Conservation (phyloP, 2,113 vertebrate species). For the Indri indri region DNA sequence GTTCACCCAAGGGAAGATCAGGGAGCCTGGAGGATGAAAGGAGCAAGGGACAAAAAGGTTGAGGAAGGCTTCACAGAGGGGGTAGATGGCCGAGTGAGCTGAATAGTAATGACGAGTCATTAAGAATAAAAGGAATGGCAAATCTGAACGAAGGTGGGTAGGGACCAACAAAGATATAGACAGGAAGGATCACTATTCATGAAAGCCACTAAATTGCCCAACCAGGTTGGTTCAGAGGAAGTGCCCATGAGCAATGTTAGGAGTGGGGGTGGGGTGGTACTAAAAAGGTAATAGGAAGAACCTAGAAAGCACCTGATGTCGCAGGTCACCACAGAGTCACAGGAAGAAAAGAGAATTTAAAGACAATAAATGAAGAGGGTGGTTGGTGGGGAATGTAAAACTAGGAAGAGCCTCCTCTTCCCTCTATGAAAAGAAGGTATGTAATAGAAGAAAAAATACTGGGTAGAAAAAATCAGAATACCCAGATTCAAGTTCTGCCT, state of each 20-base stretch:
- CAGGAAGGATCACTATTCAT: background rate
- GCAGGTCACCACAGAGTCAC: background rate
- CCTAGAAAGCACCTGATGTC: background rate
- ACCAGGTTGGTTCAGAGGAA: background rate
- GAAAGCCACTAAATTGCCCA: background rate
- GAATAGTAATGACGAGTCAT: background rate
- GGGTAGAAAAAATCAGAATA: background rate
- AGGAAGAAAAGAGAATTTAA: background rate
- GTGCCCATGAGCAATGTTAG: too few relatives aligned
- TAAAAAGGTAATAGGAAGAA: background rate
- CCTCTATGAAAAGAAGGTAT: background rate
- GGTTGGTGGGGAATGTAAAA: background rate
- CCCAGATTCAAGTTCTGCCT: background rate
- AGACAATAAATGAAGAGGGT: background rate
- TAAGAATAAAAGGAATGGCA: background rate
- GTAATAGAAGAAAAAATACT: background rate
- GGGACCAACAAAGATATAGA: background rate
- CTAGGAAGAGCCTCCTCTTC: background rate
- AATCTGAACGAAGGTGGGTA: background rate
- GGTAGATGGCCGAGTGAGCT: background rate
- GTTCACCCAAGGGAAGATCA: background rate
- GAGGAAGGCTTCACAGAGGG: background rate
- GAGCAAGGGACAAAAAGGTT: background rate
- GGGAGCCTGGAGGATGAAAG: background rate
- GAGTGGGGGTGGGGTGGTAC: accelerated